Evolutionary conservation across 1,140 invertebrate species (phyloP).

Genomic region (Ctenoplectra terminalis): DNA sequence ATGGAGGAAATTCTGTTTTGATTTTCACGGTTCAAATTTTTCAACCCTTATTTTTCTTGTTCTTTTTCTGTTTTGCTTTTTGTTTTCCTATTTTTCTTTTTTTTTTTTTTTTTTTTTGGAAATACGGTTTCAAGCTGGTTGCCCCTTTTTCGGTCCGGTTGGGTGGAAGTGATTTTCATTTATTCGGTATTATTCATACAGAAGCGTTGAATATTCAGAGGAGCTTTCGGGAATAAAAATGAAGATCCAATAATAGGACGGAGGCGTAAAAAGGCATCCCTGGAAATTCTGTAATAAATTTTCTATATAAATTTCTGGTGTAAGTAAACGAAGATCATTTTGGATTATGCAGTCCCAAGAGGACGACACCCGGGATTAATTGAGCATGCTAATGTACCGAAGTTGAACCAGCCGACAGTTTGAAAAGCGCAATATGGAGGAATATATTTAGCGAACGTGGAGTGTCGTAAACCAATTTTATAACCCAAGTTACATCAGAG

Average conservation of each 20-base stretch:
- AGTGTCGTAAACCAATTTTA: conserved; percentile 14
- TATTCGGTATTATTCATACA: conserved; percentile 29
- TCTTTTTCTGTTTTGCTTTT: not conserved
- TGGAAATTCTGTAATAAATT: conserved; percentile 22
- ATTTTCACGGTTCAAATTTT: not conserved
- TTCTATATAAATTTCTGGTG: conserved; percentile 19
- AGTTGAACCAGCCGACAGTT: not conserved
- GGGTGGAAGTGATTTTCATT: conserved; percentile 30
- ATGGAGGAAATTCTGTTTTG: not conserved
- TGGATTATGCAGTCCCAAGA: not conserved
- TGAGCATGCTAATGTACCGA: conserved; percentile 23
- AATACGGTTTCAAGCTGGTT: not conserved
- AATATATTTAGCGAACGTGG: conserved; percentile 3
- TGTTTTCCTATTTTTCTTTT: too few species aligned
- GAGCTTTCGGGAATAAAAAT: conserved; percentile 19
- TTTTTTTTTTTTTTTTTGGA: not conserved
- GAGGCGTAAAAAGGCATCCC: not conserved
- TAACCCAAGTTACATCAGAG: not conserved
- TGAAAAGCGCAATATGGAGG: conserved; percentile 23
- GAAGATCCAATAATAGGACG: conserved; percentile 20
- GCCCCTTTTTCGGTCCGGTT: not conserved
- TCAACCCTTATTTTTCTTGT: not conserved
- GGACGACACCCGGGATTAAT: conserved; percentile 14
- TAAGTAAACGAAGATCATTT: conserved; percentile 24
- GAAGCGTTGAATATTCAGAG: conserved; percentile 31